A percentile compares a stretch with the other conserved stretches of the same genome.
These are phyloP conservation scores for Trachelipus rathkii DNA, from an alignment of 1,140 invertebrate genomes.

Conservation along the genomic window DNA sequence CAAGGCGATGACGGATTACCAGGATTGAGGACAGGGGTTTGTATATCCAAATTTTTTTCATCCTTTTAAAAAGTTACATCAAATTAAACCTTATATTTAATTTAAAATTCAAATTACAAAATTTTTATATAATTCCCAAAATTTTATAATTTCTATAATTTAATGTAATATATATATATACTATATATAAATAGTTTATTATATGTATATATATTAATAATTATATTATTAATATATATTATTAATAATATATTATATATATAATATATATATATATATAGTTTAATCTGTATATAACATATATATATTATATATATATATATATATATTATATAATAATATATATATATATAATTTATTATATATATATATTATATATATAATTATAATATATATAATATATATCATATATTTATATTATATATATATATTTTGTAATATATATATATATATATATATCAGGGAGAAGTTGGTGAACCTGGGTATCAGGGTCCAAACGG, in stretches of 20 bases:
- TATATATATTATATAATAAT: too few relatives aligned
- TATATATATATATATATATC: not conserved
- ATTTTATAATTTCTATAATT: too few relatives aligned
- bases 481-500: not conserved
- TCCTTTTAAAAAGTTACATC: too few relatives aligned
- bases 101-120: too few relatives aligned
- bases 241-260: not conserved
- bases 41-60: too few relatives aligned
- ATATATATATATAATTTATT: too few relatives aligned
- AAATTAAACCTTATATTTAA: too few relatives aligned
- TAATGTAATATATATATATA: too few relatives aligned
- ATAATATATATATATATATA: not conserved
- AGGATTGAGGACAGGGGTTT: not conserved
- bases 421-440: not conserved
- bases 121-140: too few relatives aligned
- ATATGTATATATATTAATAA: not conserved
- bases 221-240: not conserved
- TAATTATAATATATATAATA: not conserved
- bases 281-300: too few relatives aligned
- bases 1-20: slow-evolving; percentile 17
- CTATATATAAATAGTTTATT: too few relatives aligned
- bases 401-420: not conserved
- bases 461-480: not conserved
- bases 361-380: not conserved
- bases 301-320: not conserved